Percentiles rank a stretch among this genome's conserved stretches.
Evolutionary conservation across 1,140 invertebrate genomes (phyloP).

Genomic region (Drosophila santomea): DNA sequence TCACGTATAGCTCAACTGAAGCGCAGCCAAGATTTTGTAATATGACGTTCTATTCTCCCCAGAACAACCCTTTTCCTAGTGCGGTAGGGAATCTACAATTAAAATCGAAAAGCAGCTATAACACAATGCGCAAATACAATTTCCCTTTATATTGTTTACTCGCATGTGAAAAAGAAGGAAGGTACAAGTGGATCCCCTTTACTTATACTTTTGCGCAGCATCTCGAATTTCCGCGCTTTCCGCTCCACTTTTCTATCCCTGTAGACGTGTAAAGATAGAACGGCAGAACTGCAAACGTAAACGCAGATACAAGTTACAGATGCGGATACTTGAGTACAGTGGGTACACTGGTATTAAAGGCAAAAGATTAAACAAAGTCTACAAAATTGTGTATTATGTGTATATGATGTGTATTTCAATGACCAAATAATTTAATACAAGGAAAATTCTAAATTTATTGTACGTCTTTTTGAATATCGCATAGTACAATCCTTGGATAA

Average conservation of each 20-base stretch:
- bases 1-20: conserved; percentile 28
- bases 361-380: neutral
- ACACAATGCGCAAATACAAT: conserved; percentile 65
- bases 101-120: conserved; percentile 70
- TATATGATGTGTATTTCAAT: too few species aligned
- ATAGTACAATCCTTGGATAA: too few species aligned
- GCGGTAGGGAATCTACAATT: conserved; percentile 54
- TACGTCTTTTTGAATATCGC: too few species aligned
- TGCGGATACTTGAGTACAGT: conserved; percentile 2
- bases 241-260: conserved; percentile 27
- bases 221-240: conserved; percentile 68
- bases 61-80: neutral
- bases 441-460: too few species aligned
- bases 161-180: conserved; percentile 66
- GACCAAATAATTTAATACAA: too few species aligned
- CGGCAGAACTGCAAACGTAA: conserved; percentile 38
- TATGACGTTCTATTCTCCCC: neutral
- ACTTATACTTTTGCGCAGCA: conserved; percentile 68
- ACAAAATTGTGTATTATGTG: too few species aligned
- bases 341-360: neutral
- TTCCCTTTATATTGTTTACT: conserved; percentile 72
- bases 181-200: neutral
- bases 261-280: neutral
- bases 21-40: conserved; percentile 24
- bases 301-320: conserved; percentile 32